Evolutionary conservation across 2,797 vertebrate genomes (phyloP), one percentile per base, ranked within the genome.

Genomic region (Pteropus rufus): DNA sequence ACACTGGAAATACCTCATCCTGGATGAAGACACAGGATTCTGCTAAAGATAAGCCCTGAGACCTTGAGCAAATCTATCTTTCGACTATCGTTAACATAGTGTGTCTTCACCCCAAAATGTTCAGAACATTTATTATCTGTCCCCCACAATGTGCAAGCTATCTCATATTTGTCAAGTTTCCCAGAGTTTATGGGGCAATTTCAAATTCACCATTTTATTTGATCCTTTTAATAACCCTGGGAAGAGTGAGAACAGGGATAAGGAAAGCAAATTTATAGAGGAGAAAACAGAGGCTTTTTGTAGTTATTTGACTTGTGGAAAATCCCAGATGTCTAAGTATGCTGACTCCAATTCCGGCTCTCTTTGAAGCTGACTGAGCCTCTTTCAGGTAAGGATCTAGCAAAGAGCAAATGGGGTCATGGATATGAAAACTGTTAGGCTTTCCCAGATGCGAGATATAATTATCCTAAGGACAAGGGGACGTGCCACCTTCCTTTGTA

Each of bases 171-270:
- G 46, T 62, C 26, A 1, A 79, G 34, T 46, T 36, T 73, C 46
- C 41, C 60, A 44, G 36, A 70, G 4, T 93, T 95, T 67, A 65
- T 19, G 24, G 56, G 69, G 26, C 4, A 31, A 82, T 84, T 95
- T 91, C 54, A 76, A 93, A 87, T 82, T 16, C 23, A 67, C 72
- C 65, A 58, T 89, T 92, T 77, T 58, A 95, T 70, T 60, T 95
- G 75, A 85, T 64, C 49, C 64, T 77, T 95, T 95, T 64, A 90
- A 49, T 79, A 77, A 84, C 49, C 2, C 36, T 21, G 11, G 16
- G 36, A 44, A 93, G 34, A 67, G 16, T 62, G 46, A 91, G 54
- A 93, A 73, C 1, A 60, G 8, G 26, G 41, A 52, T 29, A 52
- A 80, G 31, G 16, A 81, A 15, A 82, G 44, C 2, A 82, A 77